Base-by-base conservation (phyloP, 1,140 invertebrate species). In the Anastatus disparis region DNA sequence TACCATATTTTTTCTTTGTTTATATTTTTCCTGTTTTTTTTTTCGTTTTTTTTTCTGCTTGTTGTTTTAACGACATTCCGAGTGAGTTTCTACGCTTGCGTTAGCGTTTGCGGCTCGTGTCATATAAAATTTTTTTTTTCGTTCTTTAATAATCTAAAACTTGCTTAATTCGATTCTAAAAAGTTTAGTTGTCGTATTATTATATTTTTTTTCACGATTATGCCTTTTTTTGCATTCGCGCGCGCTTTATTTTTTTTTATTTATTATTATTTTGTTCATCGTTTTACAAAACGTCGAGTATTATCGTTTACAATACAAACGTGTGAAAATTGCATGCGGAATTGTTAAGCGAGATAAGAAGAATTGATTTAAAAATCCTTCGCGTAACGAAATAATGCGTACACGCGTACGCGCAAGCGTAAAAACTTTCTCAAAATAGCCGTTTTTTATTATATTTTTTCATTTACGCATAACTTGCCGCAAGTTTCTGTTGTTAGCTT, bases 121-220 rank as follows among this genome's bases (percentile, higher is more conserved):
- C 44, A 62, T 77, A 72, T 64, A 75, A 74, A 67, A 70, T 69
- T 61, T 72, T 61, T 26, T n/a, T n/a, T n/a, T 68, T 44, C 58
- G 15, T 24, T 17, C n/a, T 22, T 52, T 22, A 52, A 17, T 38
- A 64, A 38, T 52, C 29, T 50, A 52, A n/a, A 52, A 50, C 17
- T 15, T 71, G 48, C 24, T 56, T 69, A 55, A 63, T 66, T 59
- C 24, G 52, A 59, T 64, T 68, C 48, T 59, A 59, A 31, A 44
- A 71, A 4, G 27, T n/a, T n/a, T n/a, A n/a, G n/a, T n/a, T n/a
- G n/a, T n/a, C n/a, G n/a, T n/a, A n/a, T n/a, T n/a, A n/a, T n/a
- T n/a, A n/a, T n/a, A n/a, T n/a, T n/a, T n/a, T n/a, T n/a, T n/a
- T n/a, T n/a, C n/a, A n/a, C n/a, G n/a, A n/a, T n/a, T n/a, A n/a